Evolutionary conservation across 2,797 vertebrate species (phyloP), one percentile per base, ranked within the genome.

Genomic region (Pogoniulus pusillus): DNA sequence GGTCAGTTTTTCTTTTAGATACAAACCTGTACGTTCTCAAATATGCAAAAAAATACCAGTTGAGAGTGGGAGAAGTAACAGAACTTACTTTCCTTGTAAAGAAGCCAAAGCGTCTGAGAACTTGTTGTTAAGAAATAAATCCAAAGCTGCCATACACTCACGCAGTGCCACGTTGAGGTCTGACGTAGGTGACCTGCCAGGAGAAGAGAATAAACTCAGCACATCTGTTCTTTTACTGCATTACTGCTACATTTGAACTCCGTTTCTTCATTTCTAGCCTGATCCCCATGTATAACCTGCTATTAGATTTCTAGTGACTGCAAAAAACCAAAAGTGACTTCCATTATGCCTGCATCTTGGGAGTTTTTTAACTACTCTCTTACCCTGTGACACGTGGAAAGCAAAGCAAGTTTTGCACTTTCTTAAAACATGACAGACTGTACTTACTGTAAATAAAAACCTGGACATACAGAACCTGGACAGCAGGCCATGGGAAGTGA

Each of bases 41-140:
- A 16, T 12, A n/a, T 16, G 22, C 16, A 84, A n/a, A 78, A 81
- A 81, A 65, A 72, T 7, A 69, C 65, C 10, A 59, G 0, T 3
- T 35, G 30, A 47, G 69, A 68, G 15, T 24, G 39, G 6, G 17
- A 6, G 16, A 43, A 69, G 24, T 5, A 32, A 65, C 43, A 68
- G 22, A 49, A 68, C 97, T 97, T 97, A 99, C 99, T 98, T 99
- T 96, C 97, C 97, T 94, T 96, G 97, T 71, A 99, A 98, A 93
- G 97, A 98, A 73, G 94, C 96, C 96, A 99, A 98, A 47, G 99
- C 98, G 95, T 99, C 98, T 3, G 99, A 98, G 96, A 99, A 99
- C 75, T 98, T 97, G 96, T 99, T 99, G 96, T 96, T 98, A 88
- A 99, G 98, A 96, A 99, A 99, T 90, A 99, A 97, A 96, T 99